Base-by-base conservation (phyloP, 2,797 vertebrate species). In the Propithecus deckenii region DNA sequence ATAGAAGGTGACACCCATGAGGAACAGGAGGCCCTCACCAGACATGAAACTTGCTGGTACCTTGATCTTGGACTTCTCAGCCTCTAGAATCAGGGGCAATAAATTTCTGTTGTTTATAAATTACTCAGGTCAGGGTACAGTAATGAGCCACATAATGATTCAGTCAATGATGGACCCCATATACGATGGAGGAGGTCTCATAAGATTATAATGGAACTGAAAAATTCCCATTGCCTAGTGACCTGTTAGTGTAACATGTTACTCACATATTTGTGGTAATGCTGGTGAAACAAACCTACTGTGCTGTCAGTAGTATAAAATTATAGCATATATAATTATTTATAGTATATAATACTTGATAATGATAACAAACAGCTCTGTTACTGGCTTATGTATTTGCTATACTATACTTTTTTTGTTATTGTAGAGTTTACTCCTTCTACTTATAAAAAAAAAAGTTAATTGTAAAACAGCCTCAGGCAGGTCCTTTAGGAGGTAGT, bases 51-150 rank as follows among this genome's bases (percentile, higher is more conserved):
- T 57, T 23, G 7, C 55, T 41, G n/a, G 50, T 4, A 23, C 30
- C 35, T 38, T 41, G 41, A 57, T 46, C 41, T 87, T 48, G 25
- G 9, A 59, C 46, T 48, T 80, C 52, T 35, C 11, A 55, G 46
- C 15, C 46, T 57, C 28, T 32, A 67, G 41, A 83, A 67, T 25
- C 15, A 3, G n/a, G 8, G 67, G 59, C 38, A 89, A 28, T 32
- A 67, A 7, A 25, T 23, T 35, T 74, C 61, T 23, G 23, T 46
- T 57, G 30, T 63, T 94, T 84, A 89, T 57, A 74, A 74, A 94
- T 89, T 67, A 63, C 22, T 35, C n/a, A 23, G 28, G 15, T 86
- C 43, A 55, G 67, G 30, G 59, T 46, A 75, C 5, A n/a, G 17
- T n/a, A 48, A 75, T 13, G 17, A 18, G 14, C n/a, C 50, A 15